Evolutionary conservation across 2,888 invertebrate genomes (phyloP).

Genomic region (Halictus quadricinctus): DNA sequence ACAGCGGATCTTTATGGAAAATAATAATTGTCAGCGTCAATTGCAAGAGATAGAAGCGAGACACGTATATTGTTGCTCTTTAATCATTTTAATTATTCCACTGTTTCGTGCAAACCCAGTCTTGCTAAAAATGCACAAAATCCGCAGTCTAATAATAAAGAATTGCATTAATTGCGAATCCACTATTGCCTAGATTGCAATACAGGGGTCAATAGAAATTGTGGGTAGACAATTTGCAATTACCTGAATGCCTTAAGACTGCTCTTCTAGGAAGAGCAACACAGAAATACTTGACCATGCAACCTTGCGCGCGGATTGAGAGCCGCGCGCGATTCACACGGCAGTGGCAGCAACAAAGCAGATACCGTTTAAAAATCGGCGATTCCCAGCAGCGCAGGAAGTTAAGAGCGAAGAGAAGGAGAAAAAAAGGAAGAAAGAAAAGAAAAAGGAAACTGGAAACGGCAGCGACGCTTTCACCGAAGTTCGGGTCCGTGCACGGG

Average conservation of each 20-base stretch:
- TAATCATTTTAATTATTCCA: too few species aligned
- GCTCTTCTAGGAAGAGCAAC: neutral
- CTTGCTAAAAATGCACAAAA: neutral
- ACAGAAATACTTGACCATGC: neutral
- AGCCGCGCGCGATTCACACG: neutral
- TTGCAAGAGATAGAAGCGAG: too few species aligned
- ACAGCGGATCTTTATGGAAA: too few species aligned
- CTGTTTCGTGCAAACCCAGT: neutral
- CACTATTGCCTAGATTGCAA: neutral
- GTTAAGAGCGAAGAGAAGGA: neutral
- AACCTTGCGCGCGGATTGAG: neutral
- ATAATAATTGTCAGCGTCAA: too few species aligned
- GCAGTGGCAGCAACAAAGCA: neutral
- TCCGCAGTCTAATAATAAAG: too few species aligned
- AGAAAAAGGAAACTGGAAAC: neutral
- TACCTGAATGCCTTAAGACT: too few species aligned
- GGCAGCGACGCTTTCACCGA: constrained; percentile 25
- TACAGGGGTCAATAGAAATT: neutral
- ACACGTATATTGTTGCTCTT: too few species aligned
- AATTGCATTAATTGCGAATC: too few species aligned
- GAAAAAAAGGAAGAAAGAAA: neutral
- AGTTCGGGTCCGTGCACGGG: neutral
- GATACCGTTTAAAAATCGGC: neutral
- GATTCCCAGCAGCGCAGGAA: neutral
- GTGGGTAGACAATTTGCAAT: neutral